Evolutionary conservation across 2,113 vertebrate species (phyloP), one percentile per base, ranked within the genome.

Genomic region (Thinocorus orbignyianus): DNA sequence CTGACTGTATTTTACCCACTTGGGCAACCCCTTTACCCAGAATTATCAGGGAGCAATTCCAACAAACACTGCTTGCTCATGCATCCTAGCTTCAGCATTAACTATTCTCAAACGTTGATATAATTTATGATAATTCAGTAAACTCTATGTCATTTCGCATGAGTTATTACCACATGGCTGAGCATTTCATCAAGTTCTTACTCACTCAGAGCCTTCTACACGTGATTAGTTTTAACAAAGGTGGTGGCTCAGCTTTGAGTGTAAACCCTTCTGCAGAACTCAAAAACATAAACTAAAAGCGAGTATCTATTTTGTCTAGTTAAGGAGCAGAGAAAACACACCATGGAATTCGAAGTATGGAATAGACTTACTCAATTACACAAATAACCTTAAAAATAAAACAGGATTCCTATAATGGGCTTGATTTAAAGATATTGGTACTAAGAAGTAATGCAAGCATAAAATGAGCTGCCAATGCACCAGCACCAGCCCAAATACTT

Each of bases 331-430:
- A 70, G 35, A 33, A 86, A 77, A 44, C 4, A 51, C 13, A 6
- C 4, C 5, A 9, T 3, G 33, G 37, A 39, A 66, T 19, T 1
- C 28, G 3, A 71, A 70, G 23, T 1, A 25, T 0, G 2, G 35
- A 65, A 58, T 1, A 66, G 31, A 8, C 30, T 17, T n/a, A 23
- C 4, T 12, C 30, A 71, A 7, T 5, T 0, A 3, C 0, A 61
- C 23, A 17, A 65, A 48, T 11, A 37, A 85, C 62, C 62, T 58
- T 35, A 31, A 76, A 71, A 28, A 11, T 37, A 20, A 46, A 17
- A 5, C 14, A n/a, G 18, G 52, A 71, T 17, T 42, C 68, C 30
- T 20, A 7, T 25, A 5, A 17, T 1, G 7, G 23, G 8, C 49
- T 0, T 13, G 42, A 35, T 37, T 54, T 31, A 19, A 39, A 41